Base-by-base conservation (phyloP, 2,888 invertebrate species). In the Melanargia galathea region DNA sequence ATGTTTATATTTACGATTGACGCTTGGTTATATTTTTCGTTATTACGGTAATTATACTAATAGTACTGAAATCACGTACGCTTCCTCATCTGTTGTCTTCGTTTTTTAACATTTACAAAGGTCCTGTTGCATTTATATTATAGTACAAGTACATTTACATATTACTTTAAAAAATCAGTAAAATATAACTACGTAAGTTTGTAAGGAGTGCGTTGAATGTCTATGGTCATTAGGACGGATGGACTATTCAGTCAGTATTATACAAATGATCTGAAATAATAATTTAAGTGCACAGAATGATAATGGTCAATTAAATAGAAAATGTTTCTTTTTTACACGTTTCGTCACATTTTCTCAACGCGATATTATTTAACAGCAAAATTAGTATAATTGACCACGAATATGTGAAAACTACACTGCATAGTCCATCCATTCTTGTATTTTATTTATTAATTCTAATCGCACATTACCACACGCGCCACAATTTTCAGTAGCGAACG, bases 61-160 rank as follows among this genome's bases (percentile, higher is more conserved):
- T 46, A 13, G 7, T n/a, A 6, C 4, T 18, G 18, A 16, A 20
- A 18, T 51, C 24, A 49, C 24, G 24, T 33, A 33, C 18, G 11
- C 51, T 51, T 51, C 35, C 43, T 24, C 24, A 45, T 16, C n/a
- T 45, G 26, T 45, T 51, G 33, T 64, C 16, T 60, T n/a, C 43
- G 16, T 20, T 46, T 46, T 20, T 57, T 57, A 33, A 46, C 20
- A 22, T 57, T 46, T 46, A 33, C 45, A 57, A 59, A 40, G 8
- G 11, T 51, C 49, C 18, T 65, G 43, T 69, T 72, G 72, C 71
- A 73, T 73, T 73, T 73, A 71, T 62, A 45, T 63, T n/a, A 26
- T 30, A 49, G 49, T 49, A 49, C 33, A 33, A 70, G 69, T 70
- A 71, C 68, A 70, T 68, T 66, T 67, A 11, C 26, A 62, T 59